Percentiles rank a stretch among this genome's conserved stretches.
These are phyloP conservation scores for Lutjanus campechanus DNA, from an alignment of 2,797 vertebrate genomes.

Conservation along the genomic window DNA sequence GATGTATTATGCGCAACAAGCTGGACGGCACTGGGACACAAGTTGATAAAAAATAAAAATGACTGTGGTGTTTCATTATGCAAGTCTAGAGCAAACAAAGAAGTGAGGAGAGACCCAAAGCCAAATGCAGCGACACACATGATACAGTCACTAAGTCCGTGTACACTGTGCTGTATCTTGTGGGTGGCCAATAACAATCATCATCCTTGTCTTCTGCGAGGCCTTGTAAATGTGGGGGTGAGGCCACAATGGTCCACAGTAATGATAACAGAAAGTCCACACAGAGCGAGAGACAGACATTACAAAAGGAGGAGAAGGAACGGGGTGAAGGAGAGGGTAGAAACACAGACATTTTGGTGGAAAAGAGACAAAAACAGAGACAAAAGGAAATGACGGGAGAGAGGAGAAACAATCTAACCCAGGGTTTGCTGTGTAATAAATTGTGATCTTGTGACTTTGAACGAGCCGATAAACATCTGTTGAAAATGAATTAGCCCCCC, in stretches of 20 bases:
- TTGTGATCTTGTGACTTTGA: constrained; percentile 58
- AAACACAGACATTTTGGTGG: constrained; percentile 12
- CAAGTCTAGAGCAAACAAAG: constrained; percentile 25
- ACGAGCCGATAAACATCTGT: constrained; percentile 58
- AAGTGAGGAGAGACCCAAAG: constrained; percentile 21
- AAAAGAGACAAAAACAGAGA: background rate
- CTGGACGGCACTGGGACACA: background rate
- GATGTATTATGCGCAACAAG: background rate
- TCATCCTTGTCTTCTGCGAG: constrained; percentile 69
- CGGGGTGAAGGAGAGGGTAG: constrained; percentile 31
- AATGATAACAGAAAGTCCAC: constrained; percentile 69
- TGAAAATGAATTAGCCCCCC: constrained; percentile 63
- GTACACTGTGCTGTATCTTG: constrained; percentile 55
- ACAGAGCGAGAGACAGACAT: constrained; percentile 56
- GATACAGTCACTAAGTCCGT: constrained; percentile 27
- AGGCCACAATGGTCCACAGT: constrained; percentile 67
- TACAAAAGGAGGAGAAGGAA: constrained; percentile 47
- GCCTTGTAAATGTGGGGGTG: constrained; percentile 66
- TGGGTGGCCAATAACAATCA: constrained; percentile 70
- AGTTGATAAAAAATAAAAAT: constrained; percentile 12
- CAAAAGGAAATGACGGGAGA: constrained; percentile 19
- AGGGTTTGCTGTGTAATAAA: constrained; percentile 17
- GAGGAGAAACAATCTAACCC: constrained; percentile 25
- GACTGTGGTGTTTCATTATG: constrained; percentile 9
- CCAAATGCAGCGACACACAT: constrained; percentile 45